Conservation (phyloP, 2,797 vertebrate genomes). For the Podarcis lilfordi region DNA sequence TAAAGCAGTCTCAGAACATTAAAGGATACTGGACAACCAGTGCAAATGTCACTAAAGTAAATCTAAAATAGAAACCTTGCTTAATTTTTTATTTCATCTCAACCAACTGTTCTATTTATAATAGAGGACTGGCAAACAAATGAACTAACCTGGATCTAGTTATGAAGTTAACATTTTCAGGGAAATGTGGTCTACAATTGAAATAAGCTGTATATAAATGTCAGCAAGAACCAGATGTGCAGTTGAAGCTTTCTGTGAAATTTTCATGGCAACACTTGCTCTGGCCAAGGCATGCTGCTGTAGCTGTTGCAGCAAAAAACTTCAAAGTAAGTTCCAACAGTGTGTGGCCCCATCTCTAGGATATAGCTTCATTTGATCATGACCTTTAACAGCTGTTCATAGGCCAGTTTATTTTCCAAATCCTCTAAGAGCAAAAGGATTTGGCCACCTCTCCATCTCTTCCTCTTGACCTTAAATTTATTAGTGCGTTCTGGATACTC, state of each 20-base stretch:
- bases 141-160: background rate
- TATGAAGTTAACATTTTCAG: background rate
- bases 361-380: background rate
- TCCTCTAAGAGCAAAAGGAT: background rate
- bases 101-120: background rate
- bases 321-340: background rate
- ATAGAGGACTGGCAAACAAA: background rate
- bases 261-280: background rate
- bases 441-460: background rate
- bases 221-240: background rate
- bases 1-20: background rate
- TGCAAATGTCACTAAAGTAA: background rate
- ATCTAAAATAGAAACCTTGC: background rate
- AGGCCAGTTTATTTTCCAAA: background rate
- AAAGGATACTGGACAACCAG: conserved; percentile 17
- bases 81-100: background rate
- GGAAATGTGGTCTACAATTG: background rate
- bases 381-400: background rate
- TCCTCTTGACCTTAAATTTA: background rate
- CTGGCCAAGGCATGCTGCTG: background rate
- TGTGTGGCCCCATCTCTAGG: background rate
- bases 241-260: background rate
- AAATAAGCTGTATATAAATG: background rate
- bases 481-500: background rate
- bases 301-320: background rate